Conservation (phyloP, 2,797 vertebrate species). For the Alcedo quadribrachys region DNA sequence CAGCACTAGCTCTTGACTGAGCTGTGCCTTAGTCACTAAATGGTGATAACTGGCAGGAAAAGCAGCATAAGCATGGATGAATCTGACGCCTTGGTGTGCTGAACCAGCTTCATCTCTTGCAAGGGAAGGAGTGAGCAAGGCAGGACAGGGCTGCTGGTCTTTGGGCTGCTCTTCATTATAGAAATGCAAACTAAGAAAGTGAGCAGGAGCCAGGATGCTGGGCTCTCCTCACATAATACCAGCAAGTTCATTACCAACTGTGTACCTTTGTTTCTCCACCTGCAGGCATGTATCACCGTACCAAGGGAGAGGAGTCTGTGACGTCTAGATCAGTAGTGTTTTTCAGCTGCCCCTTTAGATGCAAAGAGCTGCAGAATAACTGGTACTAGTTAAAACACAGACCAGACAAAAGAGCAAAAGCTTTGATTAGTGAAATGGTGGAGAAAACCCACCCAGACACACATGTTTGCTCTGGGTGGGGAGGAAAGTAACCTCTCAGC, state of each 20-base stretch:
- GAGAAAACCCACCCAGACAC: background rate
- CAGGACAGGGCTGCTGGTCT: accelerated
- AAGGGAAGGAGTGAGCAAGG: background rate
- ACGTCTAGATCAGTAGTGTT: background rate
- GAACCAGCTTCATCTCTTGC: background rate
- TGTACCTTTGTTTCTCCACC: background rate
- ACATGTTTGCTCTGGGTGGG: background rate
- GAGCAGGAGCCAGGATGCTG: background rate
- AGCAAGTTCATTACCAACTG: background rate
- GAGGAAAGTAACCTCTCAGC: background rate
- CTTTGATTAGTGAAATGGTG: background rate
- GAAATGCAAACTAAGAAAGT: background rate
- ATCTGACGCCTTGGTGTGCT: background rate
- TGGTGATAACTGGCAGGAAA: background rate
- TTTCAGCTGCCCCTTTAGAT: background rate
- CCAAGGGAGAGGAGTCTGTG: background rate
- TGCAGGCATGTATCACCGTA: background rate
- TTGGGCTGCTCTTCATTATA: background rate
- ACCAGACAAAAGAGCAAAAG: background rate
- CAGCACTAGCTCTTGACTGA: background rate
- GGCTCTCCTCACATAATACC: background rate
- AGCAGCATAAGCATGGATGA: background rate
- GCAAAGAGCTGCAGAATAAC: background rate
- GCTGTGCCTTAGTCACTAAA: background rate
- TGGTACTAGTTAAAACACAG: background rate